Conservation (phyloP, 2,113 vertebrate genomes). For the Meles meles region DNA sequence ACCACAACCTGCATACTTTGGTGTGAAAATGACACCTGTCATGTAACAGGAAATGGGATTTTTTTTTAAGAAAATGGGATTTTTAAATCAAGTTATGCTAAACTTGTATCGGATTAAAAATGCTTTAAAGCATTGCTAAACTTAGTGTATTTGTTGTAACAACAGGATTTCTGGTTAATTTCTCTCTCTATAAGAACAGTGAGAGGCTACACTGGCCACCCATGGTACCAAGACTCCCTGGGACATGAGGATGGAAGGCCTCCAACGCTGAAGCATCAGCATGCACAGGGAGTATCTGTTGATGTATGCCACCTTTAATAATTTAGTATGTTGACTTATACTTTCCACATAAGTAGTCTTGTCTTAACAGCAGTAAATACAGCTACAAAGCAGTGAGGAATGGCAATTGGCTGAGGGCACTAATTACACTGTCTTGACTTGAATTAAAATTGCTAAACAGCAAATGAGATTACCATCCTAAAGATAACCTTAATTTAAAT, state of each 20-base stretch:
- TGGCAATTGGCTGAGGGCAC: slow-evolving; percentile 80
- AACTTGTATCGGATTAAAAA: slow-evolving; percentile 23
- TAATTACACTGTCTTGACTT: slow-evolving; percentile 83
- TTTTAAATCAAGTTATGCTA: slow-evolving; percentile 20
- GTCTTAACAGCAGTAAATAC: slow-evolving; percentile 88
- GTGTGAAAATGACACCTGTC: neutral
- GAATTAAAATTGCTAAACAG: slow-evolving; percentile 85
- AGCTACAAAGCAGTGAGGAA: slow-evolving; percentile 81
- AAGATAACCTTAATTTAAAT: slow-evolving; percentile 83
- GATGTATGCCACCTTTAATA: slow-evolving; percentile 81
- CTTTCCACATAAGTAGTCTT: slow-evolving; percentile 80
- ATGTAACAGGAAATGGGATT: neutral
- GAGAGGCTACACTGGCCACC: slow-evolving; percentile 26
- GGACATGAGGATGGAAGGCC: neutral
- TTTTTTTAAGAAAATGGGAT: neutral
- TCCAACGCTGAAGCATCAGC: slow-evolving; percentile 75
- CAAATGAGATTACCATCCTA: slow-evolving; percentile 81
- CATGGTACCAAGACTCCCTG: slow-evolving; percentile 2
- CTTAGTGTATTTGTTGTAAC: neutral
- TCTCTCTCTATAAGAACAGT: slow-evolving; percentile 41
- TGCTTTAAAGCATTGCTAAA: slow-evolving; percentile 56
- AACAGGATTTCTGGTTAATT: slow-evolving; percentile 43
- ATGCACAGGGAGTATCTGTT: slow-evolving; percentile 71
- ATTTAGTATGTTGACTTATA: slow-evolving; percentile 85
- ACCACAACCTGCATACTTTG: neutral